A percentile compares a stretch with the other conserved stretches of the same genome.
Evolutionary conservation across 2,113 vertebrate species (phyloP).

Genomic region (Petrocephalus microphthalmus): DNA sequence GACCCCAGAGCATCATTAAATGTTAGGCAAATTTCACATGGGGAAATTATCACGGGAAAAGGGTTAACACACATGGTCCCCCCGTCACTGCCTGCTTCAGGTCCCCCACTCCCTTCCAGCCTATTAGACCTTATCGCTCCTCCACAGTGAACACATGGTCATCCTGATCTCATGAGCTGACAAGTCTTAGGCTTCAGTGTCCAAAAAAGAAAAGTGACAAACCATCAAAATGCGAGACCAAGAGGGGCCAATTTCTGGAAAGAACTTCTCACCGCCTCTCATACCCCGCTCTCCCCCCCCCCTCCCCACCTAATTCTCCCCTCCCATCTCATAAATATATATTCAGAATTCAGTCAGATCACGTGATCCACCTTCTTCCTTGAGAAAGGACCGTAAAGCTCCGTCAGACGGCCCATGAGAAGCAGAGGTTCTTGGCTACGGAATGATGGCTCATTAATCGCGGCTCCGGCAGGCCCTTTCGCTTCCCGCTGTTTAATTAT

Average conservation of each 20-base stretch:
- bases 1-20: too few species aligned
- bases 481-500: not conserved
- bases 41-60: too few species aligned
- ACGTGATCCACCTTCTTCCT: not conserved
- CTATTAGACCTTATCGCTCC: not conserved
- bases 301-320: not conserved
- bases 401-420: too few species aligned
- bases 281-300: too few species aligned
- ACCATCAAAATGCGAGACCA: not conserved
- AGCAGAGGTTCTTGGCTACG: not conserved
- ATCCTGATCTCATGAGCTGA: not conserved
- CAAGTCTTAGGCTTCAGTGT: not conserved
- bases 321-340: not conserved
- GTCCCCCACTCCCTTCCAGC: not conserved
- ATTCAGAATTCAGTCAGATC: not conserved
- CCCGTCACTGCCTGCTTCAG: not conserved
- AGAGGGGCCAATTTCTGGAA: not conserved
- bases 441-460: not conserved
- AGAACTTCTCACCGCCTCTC: not conserved
- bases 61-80: too few species aligned
- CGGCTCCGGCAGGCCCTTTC: not conserved
- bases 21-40: too few species aligned
- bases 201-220: not conserved
- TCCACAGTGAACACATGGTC: not conserved
- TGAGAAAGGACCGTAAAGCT: not conserved